These are phyloP conservation scores for Dynastes maya DNA, from an alignment of 2,888 invertebrate genomes.

Conservation along the genomic window DNA sequence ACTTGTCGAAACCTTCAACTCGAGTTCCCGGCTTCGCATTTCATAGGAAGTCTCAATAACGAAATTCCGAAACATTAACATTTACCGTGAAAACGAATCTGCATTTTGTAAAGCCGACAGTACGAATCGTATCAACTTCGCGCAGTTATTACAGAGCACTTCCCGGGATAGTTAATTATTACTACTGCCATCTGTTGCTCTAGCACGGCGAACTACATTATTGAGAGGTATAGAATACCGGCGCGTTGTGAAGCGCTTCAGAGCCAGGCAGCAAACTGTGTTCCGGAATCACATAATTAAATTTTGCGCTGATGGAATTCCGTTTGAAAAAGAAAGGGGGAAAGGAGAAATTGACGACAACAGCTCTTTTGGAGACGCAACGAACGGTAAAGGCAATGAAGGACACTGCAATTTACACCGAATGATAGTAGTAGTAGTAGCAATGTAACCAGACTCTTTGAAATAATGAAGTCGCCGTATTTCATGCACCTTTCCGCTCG, in stretches of 20 bases:
- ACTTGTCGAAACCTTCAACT: neutral
- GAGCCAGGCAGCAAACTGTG: neutral
- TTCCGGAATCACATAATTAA: conserved; percentile 7
- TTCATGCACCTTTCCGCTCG: too few relatives aligned
- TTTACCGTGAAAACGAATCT: neutral
- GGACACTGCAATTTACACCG: neutral
- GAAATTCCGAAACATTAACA: neutral
- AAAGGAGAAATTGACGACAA: neutral
- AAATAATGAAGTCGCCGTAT: too few relatives aligned
- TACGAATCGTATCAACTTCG: neutral
- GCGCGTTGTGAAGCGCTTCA: neutral
- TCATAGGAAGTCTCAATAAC: neutral
- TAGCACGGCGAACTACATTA: neutral
- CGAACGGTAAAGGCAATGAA: neutral
- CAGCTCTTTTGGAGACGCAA: neutral
- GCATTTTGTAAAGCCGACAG: neutral
- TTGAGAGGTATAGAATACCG: neutral
- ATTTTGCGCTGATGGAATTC: neutral
- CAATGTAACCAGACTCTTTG: too few relatives aligned
- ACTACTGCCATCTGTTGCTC: conserved; percentile 5
- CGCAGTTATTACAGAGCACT: neutral
- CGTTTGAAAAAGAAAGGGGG: neutral
- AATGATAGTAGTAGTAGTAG: too few relatives aligned
- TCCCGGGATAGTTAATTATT: neutral
- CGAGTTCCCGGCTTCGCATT: neutral